Evolutionary conservation across 1,140 invertebrate species (phyloP).

Genomic region (Apolygus lucorum): DNA sequence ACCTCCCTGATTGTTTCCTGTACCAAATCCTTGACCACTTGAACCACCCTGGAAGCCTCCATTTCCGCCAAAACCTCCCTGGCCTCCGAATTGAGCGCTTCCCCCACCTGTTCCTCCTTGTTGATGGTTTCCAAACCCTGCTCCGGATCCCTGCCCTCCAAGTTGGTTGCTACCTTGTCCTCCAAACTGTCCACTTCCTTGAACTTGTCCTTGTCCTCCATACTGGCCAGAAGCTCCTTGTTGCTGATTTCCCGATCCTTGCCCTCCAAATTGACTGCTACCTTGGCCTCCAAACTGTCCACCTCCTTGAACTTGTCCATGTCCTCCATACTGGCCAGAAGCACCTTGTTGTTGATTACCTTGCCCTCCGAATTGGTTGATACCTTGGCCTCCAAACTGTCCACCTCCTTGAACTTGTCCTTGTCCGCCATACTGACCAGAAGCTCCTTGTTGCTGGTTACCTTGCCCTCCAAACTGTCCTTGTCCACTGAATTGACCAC

Average conservation of each 20-base stretch:
- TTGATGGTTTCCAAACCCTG: neutral
- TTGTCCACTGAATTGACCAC: neutral
- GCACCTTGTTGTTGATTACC: neutral
- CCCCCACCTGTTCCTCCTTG: neutral
- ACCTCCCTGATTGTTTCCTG: neutral
- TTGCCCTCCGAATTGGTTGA: neutral
- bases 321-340: neutral
- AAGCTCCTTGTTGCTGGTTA: neutral
- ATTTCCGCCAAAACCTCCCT: too few species aligned
- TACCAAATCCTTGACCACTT: too few species aligned
- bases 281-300: neutral
- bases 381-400: neutral
- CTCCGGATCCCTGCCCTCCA: neutral
- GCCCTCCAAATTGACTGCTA: too few species aligned
- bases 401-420: neutral
- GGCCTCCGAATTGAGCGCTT: too few species aligned
- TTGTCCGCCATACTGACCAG: constrained; percentile 1
- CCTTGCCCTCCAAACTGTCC: neutral
- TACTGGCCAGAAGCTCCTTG: neutral
- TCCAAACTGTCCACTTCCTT: neutral
- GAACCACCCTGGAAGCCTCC: too few species aligned
- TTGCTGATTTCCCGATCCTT: neutral
- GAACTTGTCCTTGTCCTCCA: neutral
- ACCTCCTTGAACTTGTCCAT: neutral
- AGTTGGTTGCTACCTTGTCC: too few species aligned